Base-by-base conservation (phyloP, 2,113 vertebrate species). In the Anolis sagrei region DNA sequence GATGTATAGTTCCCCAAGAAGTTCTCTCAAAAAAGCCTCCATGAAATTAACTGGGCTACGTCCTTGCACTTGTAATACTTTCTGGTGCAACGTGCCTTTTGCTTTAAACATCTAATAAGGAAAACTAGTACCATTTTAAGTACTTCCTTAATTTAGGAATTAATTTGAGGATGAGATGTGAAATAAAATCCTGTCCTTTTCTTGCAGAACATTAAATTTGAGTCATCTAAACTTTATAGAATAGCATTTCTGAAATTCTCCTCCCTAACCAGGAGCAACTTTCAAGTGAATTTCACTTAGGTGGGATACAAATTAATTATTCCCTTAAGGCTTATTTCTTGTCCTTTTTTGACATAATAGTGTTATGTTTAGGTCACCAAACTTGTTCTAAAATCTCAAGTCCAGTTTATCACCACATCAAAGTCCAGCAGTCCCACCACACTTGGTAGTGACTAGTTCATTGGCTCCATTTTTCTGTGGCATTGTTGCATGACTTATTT, bases 81-180 rank as follows among this genome's bases (percentile, higher is more conserved):
- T 32, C 32, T 72, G 51, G 9, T 78, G 25, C 1, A 58, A 8
- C 61, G 14, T 85, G 49, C 32, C 11, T 19, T 48, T 76, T 62
- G 68, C 4, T 39, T 25, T 72, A 61, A 69, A 61, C 36, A 51
- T 77, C 19, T 39, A 68, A 76, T 36, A 29, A 68, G 64, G 66
- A 85, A 73, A 32, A 21, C n/a, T 48, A 6, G 27, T 27, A 19
- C 48, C 29, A 27, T 91, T 54, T 0, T 29, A 90, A 90, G 86
- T 83, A 11, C 44, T 91, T 79, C 72, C 74, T 76, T 25, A 91
- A 81, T 39, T 83, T 62, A 34, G 34, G 11, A 19, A 84, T 91
- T 54, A 54, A 54, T 54, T 13, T 75, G 86, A 19, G 74, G 66
- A 66, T 34, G 54, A 92, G 85, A 84, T 81, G n/a, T 29, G 69